These are phyloP conservation scores for Pentamera pediparva DNA, from an alignment of 53 echinoderm and acorn worm species.

Conservation along the genomic window DNA sequence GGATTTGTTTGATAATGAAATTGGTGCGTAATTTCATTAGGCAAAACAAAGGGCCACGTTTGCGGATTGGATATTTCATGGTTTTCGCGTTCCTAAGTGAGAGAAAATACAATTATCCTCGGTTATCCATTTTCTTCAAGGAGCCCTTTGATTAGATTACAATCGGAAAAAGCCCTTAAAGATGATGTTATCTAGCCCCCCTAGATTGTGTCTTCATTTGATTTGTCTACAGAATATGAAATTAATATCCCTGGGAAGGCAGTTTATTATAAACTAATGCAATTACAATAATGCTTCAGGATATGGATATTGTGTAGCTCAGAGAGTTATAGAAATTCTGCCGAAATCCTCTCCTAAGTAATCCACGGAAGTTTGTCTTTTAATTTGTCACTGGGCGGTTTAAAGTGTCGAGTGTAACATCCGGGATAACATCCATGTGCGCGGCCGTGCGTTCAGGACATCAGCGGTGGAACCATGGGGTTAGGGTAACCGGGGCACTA, in stretches of 20 bases:
- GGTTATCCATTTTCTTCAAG: not conserved
- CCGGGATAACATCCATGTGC: too few species aligned
- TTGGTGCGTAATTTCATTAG: conserved; percentile 32
- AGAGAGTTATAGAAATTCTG: conserved; percentile 24
- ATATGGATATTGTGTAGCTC: conserved; percentile 28
- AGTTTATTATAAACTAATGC: conserved; percentile 16
- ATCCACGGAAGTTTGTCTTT: too few species aligned
- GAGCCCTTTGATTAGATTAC: conserved; percentile 16
- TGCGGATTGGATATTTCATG: conserved; percentile 31
- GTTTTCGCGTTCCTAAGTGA: conserved; percentile 21
- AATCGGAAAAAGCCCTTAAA: conserved; percentile 27
- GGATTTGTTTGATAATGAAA: conserved; percentile 38
- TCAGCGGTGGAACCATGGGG: too few species aligned
- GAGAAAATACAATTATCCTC: conserved; percentile 31
- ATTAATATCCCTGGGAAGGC: conserved; percentile 32
- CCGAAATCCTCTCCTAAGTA: too few species aligned
- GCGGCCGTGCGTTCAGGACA: too few species aligned
- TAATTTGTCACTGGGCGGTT: too few species aligned
- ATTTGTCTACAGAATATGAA: conserved; percentile 38
- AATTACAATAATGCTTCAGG: conserved; percentile 17
- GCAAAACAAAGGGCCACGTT: conserved; percentile 21
- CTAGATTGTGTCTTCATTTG: conserved; percentile 32
- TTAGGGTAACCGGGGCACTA: too few species aligned
- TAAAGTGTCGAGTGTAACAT: too few species aligned
- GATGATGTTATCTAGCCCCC: conserved; percentile 17